phyloP scores from a whole-genome alignment of 2,797 vertebrate species.

The Eospalax fontanierii region DNA sequence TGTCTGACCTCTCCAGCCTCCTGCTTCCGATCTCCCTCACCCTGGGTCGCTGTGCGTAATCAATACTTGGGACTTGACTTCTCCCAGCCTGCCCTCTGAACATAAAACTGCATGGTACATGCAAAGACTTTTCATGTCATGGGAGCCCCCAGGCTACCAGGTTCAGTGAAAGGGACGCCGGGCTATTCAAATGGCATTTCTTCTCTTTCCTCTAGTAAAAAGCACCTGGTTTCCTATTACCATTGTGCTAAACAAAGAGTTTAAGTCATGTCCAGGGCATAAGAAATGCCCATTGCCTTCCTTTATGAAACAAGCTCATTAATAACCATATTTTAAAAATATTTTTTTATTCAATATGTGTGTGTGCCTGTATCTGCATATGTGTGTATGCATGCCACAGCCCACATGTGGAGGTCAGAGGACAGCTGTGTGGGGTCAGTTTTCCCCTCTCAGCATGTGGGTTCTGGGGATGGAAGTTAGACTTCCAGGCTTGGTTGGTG shows the following conservation, averaged over 20 bases:
- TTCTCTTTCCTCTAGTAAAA: background rate
- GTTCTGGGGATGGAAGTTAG: background rate
- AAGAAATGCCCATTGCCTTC: background rate
- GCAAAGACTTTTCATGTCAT: background rate
- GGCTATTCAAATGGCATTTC: background rate
- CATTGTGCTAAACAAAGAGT: background rate
- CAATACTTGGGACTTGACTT: constrained; percentile 47
- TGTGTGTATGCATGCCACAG: too few relatives aligned
- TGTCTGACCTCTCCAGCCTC: background rate
- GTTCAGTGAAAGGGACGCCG: background rate
- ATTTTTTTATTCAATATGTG: background rate
- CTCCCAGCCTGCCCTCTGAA: background rate
- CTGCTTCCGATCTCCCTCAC: background rate
- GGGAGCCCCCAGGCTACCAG: background rate
- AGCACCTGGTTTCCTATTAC: background rate
- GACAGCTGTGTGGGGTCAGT: background rate
- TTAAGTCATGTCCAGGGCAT: background rate
- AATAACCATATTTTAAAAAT: background rate
- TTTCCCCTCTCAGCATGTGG: background rate
- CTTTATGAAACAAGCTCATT: background rate
- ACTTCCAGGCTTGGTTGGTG: background rate
- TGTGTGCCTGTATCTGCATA: background rate
- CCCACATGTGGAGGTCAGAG: background rate
- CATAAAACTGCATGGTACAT: background rate
- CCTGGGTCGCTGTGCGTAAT: background rate